Evolutionary conservation across 2,888 invertebrate species (phyloP).

Genomic region (Agrotis segetum): DNA sequence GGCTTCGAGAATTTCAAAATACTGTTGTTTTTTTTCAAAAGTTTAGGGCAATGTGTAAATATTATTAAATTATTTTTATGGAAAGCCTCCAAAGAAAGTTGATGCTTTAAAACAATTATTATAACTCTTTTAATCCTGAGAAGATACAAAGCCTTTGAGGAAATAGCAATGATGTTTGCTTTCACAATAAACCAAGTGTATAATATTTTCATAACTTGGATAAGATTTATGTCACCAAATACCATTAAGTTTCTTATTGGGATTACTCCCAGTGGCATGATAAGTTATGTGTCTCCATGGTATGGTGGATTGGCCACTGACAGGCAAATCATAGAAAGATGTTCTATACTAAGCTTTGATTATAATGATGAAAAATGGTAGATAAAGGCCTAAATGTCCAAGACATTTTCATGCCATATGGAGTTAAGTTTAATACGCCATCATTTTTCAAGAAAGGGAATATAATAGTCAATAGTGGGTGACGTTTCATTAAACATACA

Average conservation of each 20-base stretch:
- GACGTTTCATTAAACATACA: background rate
- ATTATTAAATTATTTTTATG: background rate
- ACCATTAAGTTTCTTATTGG: slow-evolving; percentile 17
- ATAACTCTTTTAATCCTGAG: background rate
- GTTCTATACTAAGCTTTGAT: background rate
- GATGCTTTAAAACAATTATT: background rate
- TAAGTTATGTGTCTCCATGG: slow-evolving; percentile 4
- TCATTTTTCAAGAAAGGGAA: background rate
- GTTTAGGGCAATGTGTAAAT: background rate
- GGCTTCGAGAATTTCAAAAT: background rate
- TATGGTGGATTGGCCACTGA: slow-evolving; percentile 6
- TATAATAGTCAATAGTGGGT: too few species aligned
- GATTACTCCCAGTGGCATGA: slow-evolving; percentile 10
- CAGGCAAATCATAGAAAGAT: slow-evolving; percentile 13
- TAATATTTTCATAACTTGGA: background rate
- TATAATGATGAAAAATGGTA: background rate
- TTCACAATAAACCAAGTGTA: background rate
- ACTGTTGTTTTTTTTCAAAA: background rate
- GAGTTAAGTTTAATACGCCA: background rate
- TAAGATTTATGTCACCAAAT: background rate
- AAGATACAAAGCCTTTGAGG: background rate
- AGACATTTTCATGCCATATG: background rate
- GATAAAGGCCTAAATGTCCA: background rate
- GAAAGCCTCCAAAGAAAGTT: too few species aligned
- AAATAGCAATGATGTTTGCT: background rate